Evolutionary conservation across 1,140 invertebrate genomes (phyloP), one percentile per base, ranked within the genome.

Genomic region (Drosophila sucinea): DNA sequence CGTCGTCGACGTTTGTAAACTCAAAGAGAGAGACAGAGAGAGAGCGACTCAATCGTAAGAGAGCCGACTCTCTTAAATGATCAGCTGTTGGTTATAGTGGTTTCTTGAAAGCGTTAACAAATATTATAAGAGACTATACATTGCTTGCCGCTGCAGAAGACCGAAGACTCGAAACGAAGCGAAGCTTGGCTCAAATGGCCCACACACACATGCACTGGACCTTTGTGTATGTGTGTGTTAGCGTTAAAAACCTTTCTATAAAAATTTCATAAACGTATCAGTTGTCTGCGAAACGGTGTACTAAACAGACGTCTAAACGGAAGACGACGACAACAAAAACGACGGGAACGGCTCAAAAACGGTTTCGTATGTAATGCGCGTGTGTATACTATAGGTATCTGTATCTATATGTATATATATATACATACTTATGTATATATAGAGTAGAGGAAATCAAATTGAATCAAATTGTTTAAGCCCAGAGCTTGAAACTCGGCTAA

Each of bases 251-350:
- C 89, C 74, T 85, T 89, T 91, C 90, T 86, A 85, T 91, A 91
- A 84, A 79, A 86, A 86, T 84, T 86, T 86, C 63, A 84, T 81
- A 83, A 90, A 90, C 80, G 77, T 84, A 81, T 91, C 82, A 91
- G 90, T 91, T 91, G 90, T 91, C 85, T 90, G 82, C 82, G 82
- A 84, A 91, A 73, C 90, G 90, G 82, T 91, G 77, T 70, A 81
- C 79, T 84, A 90, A 81, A 87, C 90, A 73, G 90, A 84, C 90
- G 90, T 91, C 51, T 68, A 57, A 86, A 76, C 82, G 82, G 84
- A 87, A 83, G 65, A 56, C 78, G 76, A 27, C 44, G 23, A 51
- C 44, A 23, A 51, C 44, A 47, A 25, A 47, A 47, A 47, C 44
- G 44, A 47, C 44, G 44, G 17, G 44, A 47, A 47, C 44, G 44